Evolutionary conservation across 2,888 invertebrate genomes (phyloP).

Genomic region (Sarcophaga rosellei): DNA sequence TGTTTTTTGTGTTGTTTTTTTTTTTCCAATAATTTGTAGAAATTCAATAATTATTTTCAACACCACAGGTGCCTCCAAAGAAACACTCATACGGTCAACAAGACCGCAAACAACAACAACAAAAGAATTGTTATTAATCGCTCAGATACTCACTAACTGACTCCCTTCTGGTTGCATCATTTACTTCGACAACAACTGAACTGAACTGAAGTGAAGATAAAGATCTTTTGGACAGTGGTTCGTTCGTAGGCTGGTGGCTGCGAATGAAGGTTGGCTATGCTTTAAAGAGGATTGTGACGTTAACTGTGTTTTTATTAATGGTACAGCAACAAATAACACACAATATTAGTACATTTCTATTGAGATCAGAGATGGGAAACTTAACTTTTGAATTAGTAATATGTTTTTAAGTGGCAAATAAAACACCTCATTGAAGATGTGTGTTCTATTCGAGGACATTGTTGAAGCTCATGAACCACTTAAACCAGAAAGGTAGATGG

Average conservation of each 20-base stretch:
- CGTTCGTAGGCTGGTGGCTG: constrained; percentile 8
- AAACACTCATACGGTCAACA: constrained; percentile 10
- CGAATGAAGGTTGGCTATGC: neutral
- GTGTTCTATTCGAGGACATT: too few relatives aligned
- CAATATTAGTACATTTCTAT: neutral
- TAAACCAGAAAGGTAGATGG: too few relatives aligned
- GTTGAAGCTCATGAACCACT: too few relatives aligned
- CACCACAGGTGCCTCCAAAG: constrained; percentile 74
- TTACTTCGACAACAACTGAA: too few relatives aligned
- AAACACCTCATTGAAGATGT: too few relatives aligned
- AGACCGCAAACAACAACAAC: neutral
- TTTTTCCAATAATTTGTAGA: constrained; percentile 52
- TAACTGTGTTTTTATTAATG: constrained; percentile 57
- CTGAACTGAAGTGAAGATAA: constrained; percentile 8
- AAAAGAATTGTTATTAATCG: neutral
- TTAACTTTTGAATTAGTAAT: too few relatives aligned
- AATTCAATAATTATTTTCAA: constrained; percentile 66
- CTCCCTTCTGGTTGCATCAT: neutral
- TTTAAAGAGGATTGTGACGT: constrained; percentile 2
- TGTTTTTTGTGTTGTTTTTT: neutral
- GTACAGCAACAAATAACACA: neutral
- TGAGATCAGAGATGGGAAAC: too few relatives aligned
- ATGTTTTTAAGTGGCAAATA: too few relatives aligned
- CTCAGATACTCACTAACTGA: neutral
- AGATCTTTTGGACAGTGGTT: constrained; percentile 34